Base-by-base conservation (phyloP, 2,888 invertebrate species). In the Mactromeris polynyma region DNA sequence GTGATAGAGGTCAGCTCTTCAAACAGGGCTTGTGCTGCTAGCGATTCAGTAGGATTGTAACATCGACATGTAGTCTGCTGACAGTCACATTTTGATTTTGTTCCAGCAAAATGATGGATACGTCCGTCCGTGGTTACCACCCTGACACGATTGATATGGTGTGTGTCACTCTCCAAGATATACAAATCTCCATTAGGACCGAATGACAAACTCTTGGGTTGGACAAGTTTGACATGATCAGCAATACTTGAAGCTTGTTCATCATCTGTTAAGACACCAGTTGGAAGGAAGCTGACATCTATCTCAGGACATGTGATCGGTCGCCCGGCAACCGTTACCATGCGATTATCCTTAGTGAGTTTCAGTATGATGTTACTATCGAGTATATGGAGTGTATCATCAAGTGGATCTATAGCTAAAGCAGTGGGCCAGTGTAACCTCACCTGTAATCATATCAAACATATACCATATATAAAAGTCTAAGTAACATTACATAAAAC, bases 371-470 rank as follows among this genome's bases (percentile, higher is more conserved):
- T 98, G 94, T 99, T 98, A 90, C 96, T 95, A 96, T 99, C 99
- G 93, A 99, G 98, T 95, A 99, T 99, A 96, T 99, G 99, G 17
- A 99, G 97, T 0, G 98, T 98, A 83, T 99, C 99, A 96, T 99
- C 99, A 31, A 99, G 97, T 0, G 99, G 99, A 96, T 99, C 99
- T 81, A 99, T 97, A 0, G 99, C 98, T 90, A 99, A 97, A 36
- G 99, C 98, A n/a, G 99, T 99, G 1, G 99, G 99, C 99, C 99
- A 99, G 96, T 99, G 98, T 19, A 99, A 97, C 96, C 99, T 99
- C 2, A 99, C 99, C 97, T 98, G 96, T 36, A 73, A 73, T 73
- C 19, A 73, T 19, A 69, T 31, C 7, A 33, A 17, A 73, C 26
- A 46, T 46, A 46, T 17, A 46, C 11, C 14, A 46, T 17, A 46